Conservation (phyloP, 1,140 invertebrate genomes). For the Popillia japonica region DNA sequence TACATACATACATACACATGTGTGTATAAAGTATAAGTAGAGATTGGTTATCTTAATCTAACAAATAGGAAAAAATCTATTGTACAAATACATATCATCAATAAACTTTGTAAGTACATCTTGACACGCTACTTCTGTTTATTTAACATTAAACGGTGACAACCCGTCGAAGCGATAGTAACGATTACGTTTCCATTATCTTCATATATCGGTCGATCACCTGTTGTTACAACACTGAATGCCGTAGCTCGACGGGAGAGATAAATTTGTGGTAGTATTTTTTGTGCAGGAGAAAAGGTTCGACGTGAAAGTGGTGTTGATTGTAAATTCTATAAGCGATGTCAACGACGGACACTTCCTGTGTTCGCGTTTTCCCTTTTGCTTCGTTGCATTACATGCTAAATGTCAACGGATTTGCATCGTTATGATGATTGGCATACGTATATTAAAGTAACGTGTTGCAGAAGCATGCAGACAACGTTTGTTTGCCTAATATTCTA, state of each 20-base stretch:
- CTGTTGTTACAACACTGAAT: neutral
- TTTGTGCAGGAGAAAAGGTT: neutral
- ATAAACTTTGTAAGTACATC: neutral
- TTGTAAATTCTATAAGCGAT: neutral
- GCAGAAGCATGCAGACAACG: too few relatives aligned
- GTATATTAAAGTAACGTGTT: too few relatives aligned
- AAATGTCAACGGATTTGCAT: too few relatives aligned
- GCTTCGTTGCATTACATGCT: too few relatives aligned
- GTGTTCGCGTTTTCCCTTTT: neutral
- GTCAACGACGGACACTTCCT: neutral
- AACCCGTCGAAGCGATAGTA: neutral
- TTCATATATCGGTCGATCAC: neutral
- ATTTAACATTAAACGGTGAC: neutral
- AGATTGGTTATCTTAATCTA: neutral
- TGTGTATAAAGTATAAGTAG: neutral
- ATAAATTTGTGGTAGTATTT: neutral
- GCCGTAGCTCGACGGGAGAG: neutral
- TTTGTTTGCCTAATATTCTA: too few relatives aligned
- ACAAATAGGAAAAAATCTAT: neutral
- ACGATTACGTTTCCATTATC: neutral
- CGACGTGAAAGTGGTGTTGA: constrained; percentile 1
- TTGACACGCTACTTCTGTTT: neutral
- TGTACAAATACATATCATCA: neutral
- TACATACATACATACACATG: neutral
- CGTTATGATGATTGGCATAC: too few relatives aligned